Conservation (phyloP, 2,797 vertebrate genomes). For the Ciconia nigra region DNA sequence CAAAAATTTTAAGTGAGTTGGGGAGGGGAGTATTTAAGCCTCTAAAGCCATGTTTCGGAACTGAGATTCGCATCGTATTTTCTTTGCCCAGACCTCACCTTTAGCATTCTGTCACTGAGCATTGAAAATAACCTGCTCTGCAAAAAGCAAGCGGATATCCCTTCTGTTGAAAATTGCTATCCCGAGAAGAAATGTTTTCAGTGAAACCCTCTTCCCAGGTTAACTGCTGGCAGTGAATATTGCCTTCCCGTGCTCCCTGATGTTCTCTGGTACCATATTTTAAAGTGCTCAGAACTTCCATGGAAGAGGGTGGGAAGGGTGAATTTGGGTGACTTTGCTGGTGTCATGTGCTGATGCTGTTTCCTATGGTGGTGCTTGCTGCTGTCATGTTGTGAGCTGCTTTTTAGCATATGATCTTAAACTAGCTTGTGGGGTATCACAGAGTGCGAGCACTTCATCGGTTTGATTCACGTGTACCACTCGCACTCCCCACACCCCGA, state of each 20-base stretch:
- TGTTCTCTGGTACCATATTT: neutral
- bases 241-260: neutral
- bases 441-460: neutral
- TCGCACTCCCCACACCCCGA: neutral
- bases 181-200: neutral
- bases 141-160: neutral
- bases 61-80: neutral
- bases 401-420: neutral
- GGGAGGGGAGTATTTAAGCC: neutral
- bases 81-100: neutral
- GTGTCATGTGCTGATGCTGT: neutral
- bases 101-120: neutral
- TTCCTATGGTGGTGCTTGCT: neutral
- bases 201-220: neutral
- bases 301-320: neutral
- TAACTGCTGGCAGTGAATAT: neutral
- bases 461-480: neutral
- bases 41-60: neutral
- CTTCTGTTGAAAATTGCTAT: neutral
- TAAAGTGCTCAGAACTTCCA: neutral
- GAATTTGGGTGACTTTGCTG: neutral
- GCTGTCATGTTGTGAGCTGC: neutral
- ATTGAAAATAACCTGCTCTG: neutral
- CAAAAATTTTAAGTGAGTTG: neutral
- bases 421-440: neutral